Evolutionary conservation across 2,113 vertebrate genomes (phyloP).

Genomic region (Hemiscyllium ocellatum): DNA sequence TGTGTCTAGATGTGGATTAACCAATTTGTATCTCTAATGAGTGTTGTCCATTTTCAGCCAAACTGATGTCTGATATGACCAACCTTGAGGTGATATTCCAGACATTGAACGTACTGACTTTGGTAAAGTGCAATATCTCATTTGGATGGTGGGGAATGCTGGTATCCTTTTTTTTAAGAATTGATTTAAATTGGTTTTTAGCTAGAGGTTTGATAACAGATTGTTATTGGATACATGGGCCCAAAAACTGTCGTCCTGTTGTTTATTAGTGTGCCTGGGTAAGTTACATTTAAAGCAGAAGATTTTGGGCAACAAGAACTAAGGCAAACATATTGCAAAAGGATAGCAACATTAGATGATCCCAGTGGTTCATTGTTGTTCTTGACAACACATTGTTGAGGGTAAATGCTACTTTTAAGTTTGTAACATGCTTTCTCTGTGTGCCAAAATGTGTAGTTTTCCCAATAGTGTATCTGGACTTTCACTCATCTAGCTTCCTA

Average conservation of each 20-base stretch:
- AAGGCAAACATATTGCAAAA: not conserved
- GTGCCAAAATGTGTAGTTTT: not conserved
- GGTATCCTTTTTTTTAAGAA: not conserved
- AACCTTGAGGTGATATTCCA: conserved; percentile 18
- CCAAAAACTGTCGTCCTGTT: not conserved
- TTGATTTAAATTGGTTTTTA: not conserved
- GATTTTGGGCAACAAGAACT: no score
- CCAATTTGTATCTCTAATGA: conserved; percentile 26
- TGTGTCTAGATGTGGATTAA: conserved; percentile 1
- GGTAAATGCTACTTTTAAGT: not conserved
- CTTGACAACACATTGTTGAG: not conserved
- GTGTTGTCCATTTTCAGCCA: not conserved
- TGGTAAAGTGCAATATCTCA: not conserved
- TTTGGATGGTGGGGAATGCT: not conserved
- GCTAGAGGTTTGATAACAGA: not conserved
- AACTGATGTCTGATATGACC: not conserved
- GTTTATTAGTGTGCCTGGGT: not conserved
- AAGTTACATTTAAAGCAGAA: not conserved
- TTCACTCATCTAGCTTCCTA: not conserved
- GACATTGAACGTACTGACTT: not conserved
- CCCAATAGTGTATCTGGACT: not conserved
- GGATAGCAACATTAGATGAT: not conserved
- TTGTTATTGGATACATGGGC: not conserved
- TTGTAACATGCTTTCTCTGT: not conserved
- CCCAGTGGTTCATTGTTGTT: not conserved